Conservation (phyloP, 2,888 invertebrate genomes). For the Stenoptilia bipunctidactyla region DNA sequence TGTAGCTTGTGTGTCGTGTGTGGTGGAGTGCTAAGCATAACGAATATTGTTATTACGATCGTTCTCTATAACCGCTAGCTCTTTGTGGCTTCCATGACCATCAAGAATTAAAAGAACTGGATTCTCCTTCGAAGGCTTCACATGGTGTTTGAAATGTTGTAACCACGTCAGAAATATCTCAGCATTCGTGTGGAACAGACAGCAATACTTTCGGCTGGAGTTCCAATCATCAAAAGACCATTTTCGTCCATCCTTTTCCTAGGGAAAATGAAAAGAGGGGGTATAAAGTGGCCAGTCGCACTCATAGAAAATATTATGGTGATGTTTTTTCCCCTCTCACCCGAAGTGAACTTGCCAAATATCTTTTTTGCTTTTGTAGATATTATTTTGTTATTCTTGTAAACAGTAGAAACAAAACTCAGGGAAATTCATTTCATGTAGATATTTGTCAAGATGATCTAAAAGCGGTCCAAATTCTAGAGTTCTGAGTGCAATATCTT, state of each 20-base stretch:
- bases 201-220: not conserved
- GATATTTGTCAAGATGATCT: not conserved
- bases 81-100: constrained; percentile 13
- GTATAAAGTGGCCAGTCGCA: constrained; percentile 5
- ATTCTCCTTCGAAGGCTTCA: not conserved
- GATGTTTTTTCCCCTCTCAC: constrained; percentile 1
- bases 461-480: not conserved
- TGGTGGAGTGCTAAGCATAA: constrained; percentile 17
- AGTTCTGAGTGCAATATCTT: not conserved
- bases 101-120: constrained; percentile 4
- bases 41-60: constrained; percentile 18
- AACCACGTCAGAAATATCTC: not conserved
- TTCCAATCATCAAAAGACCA: not conserved
- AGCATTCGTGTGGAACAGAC: not conserved
- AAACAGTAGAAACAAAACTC: constrained; percentile 2
- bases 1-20: constrained; percentile 17
- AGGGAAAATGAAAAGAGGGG: constrained; percentile 5
- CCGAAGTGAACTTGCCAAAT: not conserved
- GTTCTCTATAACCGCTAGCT: constrained; percentile 12
- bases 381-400: constrained; percentile 4
- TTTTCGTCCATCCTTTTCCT: not conserved
- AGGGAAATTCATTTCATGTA: not conserved
- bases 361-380: constrained; percentile 1
- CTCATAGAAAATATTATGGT: constrained; percentile 2
- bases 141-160: constrained; percentile 5